Conservation (phyloP, 2,797 vertebrate genomes). For the Enteromius afrohamiltoni region DNA sequence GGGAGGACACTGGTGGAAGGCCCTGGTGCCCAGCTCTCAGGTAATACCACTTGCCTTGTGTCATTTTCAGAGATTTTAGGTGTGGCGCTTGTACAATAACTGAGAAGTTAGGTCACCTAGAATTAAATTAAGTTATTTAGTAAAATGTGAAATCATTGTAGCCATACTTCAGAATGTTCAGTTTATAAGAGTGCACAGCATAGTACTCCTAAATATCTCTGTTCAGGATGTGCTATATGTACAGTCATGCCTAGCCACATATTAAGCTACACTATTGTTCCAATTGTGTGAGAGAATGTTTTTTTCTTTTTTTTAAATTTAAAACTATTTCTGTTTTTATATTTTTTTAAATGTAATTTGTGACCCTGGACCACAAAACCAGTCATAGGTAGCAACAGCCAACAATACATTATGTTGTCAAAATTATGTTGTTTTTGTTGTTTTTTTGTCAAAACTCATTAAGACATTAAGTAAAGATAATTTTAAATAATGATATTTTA, state of each 20-base stretch:
- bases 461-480: no score
- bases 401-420: no score
- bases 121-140: constrained; percentile 5
- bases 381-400: no score
- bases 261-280: background rate
- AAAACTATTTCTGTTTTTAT: no score
- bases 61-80: background rate
- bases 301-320: no score
- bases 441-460: no score
- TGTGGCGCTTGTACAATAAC: background rate
- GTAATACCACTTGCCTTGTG: constrained; percentile 68
- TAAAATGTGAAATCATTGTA: background rate
- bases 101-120: background rate
- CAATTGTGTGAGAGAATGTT: no score
- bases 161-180: background rate
- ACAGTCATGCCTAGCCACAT: background rate
- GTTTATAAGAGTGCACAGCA: background rate
- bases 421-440: no score
- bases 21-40: constrained; percentile 88
- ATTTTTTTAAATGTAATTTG: no score
- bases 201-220: background rate
- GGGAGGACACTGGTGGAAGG: constrained; percentile 93
- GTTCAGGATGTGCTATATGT: background rate
- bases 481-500: no score
- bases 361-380: no score